Evolutionary conservation across 2,113 vertebrate species (phyloP).

Genomic region (Mastomys coucha): DNA sequence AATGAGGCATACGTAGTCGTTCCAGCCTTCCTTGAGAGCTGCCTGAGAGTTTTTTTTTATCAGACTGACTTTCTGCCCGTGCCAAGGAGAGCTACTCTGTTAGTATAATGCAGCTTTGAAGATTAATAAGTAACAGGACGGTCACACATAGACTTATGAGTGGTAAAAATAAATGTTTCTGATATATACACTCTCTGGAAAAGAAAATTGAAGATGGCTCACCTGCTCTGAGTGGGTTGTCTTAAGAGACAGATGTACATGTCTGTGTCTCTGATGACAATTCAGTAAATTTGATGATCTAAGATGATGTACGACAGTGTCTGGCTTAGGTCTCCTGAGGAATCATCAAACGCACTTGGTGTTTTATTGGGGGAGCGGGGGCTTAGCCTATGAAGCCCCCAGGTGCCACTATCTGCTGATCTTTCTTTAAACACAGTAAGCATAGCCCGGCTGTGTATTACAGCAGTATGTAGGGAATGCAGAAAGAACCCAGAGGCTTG

Average conservation of each 20-base stretch:
- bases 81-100: constrained; percentile 14
- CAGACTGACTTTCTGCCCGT: constrained; percentile 13
- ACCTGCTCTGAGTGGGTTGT: not conserved
- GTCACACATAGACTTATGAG: constrained; percentile 17
- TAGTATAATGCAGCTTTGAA: constrained; percentile 14
- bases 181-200: not conserved
- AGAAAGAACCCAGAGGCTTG: rapidly evolving
- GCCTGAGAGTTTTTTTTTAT: constrained; percentile 58
- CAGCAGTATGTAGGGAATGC: rapidly evolving
- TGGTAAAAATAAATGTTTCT: constrained; percentile 16
- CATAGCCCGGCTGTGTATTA: rapidly evolving
- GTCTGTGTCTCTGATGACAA: not conserved
- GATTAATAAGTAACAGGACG: constrained; percentile 56
- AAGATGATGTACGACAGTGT: not conserved
- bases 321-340: not conserved
- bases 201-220: not conserved
- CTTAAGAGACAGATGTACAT: not conserved
- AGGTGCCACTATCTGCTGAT: not conserved
- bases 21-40: not conserved
- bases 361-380: not conserved
- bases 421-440: not conserved
- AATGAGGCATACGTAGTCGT: not conserved
- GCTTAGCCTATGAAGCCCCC: not conserved
- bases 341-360: not conserved
- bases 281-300: no score